Evolutionary conservation across 2,113 vertebrate species (phyloP).

Genomic region (Trochalopteron elliotii): DNA sequence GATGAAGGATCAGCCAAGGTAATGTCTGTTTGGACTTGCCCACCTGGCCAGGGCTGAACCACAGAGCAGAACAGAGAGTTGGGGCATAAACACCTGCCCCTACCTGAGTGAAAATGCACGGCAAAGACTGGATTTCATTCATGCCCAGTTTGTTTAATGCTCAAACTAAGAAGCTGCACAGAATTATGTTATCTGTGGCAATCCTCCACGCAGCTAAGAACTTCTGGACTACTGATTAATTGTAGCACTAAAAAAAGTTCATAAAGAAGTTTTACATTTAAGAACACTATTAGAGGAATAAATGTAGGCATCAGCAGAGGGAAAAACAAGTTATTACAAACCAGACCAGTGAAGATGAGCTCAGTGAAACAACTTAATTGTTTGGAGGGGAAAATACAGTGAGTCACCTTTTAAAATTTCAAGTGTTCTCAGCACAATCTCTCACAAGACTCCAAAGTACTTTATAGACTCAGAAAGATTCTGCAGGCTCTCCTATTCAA

Average conservation of each 20-base stretch:
- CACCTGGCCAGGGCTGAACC: neutral
- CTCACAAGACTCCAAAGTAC: neutral
- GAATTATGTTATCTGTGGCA: neutral
- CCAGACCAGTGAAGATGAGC: slow-evolving; percentile 9
- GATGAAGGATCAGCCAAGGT: neutral
- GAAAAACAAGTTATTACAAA: slow-evolving; percentile 50
- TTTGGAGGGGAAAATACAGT: slow-evolving; percentile 31
- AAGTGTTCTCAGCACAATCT: neutral
- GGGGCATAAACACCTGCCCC: neutral
- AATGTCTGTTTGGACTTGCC: neutral
- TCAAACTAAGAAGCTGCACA: neutral
- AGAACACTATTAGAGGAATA: neutral
- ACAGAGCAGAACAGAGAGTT: neutral
- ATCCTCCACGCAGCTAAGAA: neutral
- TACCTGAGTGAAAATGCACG: neutral
- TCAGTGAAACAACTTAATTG: slow-evolving; percentile 34
- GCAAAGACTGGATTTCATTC: neutral
- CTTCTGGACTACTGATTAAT: neutral
- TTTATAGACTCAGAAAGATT: neutral
- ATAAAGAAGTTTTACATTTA: neutral
- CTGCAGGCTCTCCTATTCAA: neutral
- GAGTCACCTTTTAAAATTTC: slow-evolving; percentile 48
- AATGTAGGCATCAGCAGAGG: neutral
- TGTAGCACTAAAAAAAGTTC: neutral
- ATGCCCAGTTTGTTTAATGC: rapidly evolving